These are phyloP conservation scores for Helicolenus hilgendorfi DNA, from an alignment of 2,797 vertebrate genomes.

Conservation along the genomic window DNA sequence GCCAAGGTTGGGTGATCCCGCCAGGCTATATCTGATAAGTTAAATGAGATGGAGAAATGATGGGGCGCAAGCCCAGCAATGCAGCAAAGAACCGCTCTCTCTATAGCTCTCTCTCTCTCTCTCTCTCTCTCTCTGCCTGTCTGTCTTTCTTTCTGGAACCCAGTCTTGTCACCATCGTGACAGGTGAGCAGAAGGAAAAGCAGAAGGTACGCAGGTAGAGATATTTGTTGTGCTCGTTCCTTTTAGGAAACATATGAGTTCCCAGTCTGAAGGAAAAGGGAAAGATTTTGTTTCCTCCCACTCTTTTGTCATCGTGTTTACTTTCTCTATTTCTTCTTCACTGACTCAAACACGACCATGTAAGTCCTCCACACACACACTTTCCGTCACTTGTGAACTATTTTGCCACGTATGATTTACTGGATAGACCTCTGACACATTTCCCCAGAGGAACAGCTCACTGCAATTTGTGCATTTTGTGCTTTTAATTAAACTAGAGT, in stretches of 20 bases:
- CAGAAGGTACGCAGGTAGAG: conserved; percentile 9
- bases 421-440: background rate
- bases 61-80: conserved; percentile 26
- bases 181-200: conserved; percentile 38
- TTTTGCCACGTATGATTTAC: background rate
- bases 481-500: background rate
- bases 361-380: background rate
- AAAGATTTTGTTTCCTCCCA: background rate
- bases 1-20: conserved; percentile 48
- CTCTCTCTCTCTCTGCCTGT: conserved; percentile 2
- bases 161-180: conserved; percentile 32
- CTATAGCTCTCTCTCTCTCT: background rate
- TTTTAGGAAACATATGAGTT: conserved; percentile 7
- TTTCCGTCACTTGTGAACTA: background rate
- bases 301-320: background rate
- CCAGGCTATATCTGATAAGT: conserved; percentile 65
- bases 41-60: conserved; percentile 65
- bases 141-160: conserved; percentile 14
- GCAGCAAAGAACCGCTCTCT: conserved; percentile 10
- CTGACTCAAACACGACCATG: background rate
- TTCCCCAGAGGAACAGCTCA: background rate
- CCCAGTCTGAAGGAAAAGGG: background rate
- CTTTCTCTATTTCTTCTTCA: background rate
- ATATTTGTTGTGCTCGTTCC: conserved; percentile 4
- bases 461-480: background rate